These are phyloP conservation scores for Vanessa atalanta DNA, from an alignment of 1,140 invertebrate genomes.

Conservation along the genomic window DNA sequence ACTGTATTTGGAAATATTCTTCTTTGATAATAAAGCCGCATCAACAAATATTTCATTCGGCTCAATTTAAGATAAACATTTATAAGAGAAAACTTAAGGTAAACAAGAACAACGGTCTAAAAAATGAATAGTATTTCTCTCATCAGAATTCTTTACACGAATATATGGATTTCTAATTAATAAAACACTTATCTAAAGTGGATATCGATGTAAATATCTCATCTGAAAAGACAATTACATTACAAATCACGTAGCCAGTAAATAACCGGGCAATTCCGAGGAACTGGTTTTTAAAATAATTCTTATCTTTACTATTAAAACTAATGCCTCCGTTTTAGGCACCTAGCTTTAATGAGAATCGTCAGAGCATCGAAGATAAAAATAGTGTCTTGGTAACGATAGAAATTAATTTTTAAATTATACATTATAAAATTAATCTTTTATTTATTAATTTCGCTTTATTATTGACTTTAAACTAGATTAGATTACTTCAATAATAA, in stretches of 20 bases:
- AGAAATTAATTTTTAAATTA: constrained; percentile 26
- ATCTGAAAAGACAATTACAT: constrained; percentile 51
- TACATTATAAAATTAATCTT: not conserved
- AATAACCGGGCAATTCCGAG: constrained; percentile 41
- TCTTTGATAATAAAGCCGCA: too few species aligned
- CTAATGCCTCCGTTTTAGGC: constrained; percentile 50
- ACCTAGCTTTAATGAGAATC: constrained; percentile 44
- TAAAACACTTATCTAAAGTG: constrained; percentile 53
- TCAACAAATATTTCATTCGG: too few species aligned
- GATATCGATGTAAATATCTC: constrained; percentile 47
- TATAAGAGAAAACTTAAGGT: not conserved
- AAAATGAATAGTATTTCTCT: constrained; percentile 34
- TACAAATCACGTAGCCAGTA: constrained; percentile 47
- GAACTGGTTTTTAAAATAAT: constrained; percentile 44
- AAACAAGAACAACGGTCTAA: not conserved
- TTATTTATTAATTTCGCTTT: not conserved
- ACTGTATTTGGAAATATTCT: too few species aligned
- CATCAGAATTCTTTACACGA: constrained; percentile 46
- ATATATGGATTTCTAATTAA: constrained; percentile 55
- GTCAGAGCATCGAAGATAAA: constrained; percentile 31
- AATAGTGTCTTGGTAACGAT: constrained; percentile 20
- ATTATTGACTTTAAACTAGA: not conserved
- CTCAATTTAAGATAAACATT: not conserved
- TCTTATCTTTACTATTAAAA: constrained; percentile 52
- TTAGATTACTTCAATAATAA: not conserved